phyloP scores from a whole-genome alignment of 1,140 invertebrate species.

The Elymnias hypermnestra region DNA sequence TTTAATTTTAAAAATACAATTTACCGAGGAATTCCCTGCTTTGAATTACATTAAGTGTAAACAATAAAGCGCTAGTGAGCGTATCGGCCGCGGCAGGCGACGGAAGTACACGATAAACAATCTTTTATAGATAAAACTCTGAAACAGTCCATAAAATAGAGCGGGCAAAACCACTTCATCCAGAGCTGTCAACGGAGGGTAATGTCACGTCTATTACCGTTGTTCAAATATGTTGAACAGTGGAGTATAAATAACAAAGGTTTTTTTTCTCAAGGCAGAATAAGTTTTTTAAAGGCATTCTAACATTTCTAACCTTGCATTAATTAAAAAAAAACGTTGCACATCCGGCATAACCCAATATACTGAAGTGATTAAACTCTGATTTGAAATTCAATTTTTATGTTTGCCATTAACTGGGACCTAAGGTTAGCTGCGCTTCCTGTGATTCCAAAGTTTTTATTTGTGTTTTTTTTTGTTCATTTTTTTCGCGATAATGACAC shows the following conservation, averaged over 20 bases:
- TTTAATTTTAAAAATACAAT: constrained; percentile 72
- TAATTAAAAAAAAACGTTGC: constrained; percentile 60
- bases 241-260: constrained; percentile 11
- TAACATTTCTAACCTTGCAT: constrained; percentile 50
- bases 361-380: constrained; percentile 55
- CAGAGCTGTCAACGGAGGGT: constrained; percentile 43
- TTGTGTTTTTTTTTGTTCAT: constrained; percentile 15
- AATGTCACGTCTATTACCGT: constrained; percentile 10
- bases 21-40: constrained; percentile 69
- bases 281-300: constrained; percentile 26
- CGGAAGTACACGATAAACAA: constrained; percentile 71
- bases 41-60: constrained; percentile 74
- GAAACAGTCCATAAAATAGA: constrained; percentile 40
- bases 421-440: constrained; percentile 53
- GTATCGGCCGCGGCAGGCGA: constrained; percentile 64
- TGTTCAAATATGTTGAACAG: constrained; percentile 8
- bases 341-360: constrained; percentile 53
- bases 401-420: constrained; percentile 40
- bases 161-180: constrained; percentile 38
- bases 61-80: constrained; percentile 67
- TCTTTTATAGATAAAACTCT: constrained; percentile 71
- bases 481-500: constrained; percentile 16
- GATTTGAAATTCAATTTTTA: constrained; percentile 63
- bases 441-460: constrained; percentile 40
- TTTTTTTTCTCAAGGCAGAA: constrained; percentile 27